Evolutionary conservation across 1,140 invertebrate genomes (phyloP).

Genomic region (Octopus sinensis): DNA sequence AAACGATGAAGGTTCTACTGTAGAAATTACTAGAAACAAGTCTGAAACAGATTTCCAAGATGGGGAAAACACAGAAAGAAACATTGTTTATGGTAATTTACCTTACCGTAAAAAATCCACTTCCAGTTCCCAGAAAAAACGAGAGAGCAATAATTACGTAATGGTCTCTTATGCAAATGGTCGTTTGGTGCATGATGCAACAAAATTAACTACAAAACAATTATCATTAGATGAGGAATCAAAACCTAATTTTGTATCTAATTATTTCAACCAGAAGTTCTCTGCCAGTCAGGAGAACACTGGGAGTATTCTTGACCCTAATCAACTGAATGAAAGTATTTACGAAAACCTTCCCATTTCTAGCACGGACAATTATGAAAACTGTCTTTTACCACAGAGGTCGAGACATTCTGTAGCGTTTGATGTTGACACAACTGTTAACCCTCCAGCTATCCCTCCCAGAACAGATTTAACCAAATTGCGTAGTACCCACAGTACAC

Average conservation of each 20-base stretch:
- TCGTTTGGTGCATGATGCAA: neutral
- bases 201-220: neutral
- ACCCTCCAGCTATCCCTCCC: neutral
- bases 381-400: slow-evolving; percentile 7
- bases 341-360: slow-evolving; percentile 1
- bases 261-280: neutral
- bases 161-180: neutral
- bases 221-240: slow-evolving; percentile 5
- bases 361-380: slow-evolving; percentile 3
- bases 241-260: neutral
- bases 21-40: neutral
- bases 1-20: neutral
- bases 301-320: neutral
- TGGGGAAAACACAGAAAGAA: neutral
- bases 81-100: slow-evolving; percentile 1
- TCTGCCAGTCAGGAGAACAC: neutral
- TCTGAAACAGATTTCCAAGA: neutral
- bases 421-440: neutral
- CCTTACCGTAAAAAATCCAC: neutral
- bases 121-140: neutral
- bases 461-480: neutral
- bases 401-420: slow-evolving; percentile 5
- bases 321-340: neutral
- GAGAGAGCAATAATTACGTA: neutral
- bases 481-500: neutral